phyloP scores from a whole-genome alignment of 2,797 vertebrate species.

The Alauda arvensis region DNA sequence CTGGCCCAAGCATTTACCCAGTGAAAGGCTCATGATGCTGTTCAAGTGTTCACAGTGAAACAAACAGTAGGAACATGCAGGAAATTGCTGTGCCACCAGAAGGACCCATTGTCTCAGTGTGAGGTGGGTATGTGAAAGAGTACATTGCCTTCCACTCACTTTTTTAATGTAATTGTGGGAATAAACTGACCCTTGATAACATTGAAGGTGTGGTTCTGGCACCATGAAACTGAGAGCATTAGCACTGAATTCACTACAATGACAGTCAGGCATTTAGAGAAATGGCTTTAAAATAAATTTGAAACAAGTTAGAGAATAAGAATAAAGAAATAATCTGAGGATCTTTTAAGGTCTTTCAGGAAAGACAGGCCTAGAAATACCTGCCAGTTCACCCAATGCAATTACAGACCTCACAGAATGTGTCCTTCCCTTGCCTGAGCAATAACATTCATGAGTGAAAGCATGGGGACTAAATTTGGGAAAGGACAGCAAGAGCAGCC shows the following conservation, averaged over 20 bases:
- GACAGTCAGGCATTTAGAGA: background rate
- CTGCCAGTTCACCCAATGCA: background rate
- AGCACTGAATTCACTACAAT: background rate
- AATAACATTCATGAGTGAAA: background rate
- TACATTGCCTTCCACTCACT: background rate
- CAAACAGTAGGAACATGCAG: constrained; percentile 7
- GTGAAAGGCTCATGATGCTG: background rate
- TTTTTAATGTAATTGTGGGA: background rate
- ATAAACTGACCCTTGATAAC: constrained; percentile 32
- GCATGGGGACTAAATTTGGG: background rate
- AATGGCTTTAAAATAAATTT: background rate
- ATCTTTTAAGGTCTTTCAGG: background rate
- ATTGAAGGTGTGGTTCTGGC: background rate
- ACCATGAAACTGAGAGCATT: background rate
- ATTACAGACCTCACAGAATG: background rate
- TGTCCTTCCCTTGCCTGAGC: background rate
- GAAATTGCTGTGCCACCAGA: constrained; percentile 13
- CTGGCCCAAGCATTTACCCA: background rate
- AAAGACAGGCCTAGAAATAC: background rate
- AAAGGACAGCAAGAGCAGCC: background rate
- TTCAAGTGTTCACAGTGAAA: constrained; percentile 7
- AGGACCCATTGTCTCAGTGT: background rate
- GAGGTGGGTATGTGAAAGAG: background rate
- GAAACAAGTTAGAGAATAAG: background rate
- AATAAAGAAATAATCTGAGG: background rate